Evolutionary conservation across 2,888 invertebrate species (phyloP).

Genomic region (Chymomyza procnemis): DNA sequence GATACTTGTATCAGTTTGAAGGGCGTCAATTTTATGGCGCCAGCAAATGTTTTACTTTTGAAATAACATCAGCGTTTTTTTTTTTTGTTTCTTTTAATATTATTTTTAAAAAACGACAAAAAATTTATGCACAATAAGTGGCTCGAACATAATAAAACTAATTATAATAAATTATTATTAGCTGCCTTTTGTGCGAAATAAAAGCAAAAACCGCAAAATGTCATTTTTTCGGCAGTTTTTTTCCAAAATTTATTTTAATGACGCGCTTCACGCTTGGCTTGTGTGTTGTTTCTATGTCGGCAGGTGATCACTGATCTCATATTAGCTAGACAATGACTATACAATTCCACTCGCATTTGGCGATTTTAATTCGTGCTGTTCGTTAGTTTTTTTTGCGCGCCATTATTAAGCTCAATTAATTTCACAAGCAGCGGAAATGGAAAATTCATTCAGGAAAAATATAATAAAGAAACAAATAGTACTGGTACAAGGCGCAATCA

Average conservation of each 20-base stretch:
- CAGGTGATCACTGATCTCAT: conserved; percentile 43
- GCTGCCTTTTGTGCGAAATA: not conserved
- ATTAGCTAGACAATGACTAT: conserved; percentile 39
- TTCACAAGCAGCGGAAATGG: conserved; percentile 67
- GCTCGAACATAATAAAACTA: not conserved
- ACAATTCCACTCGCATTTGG: conserved; percentile 27
- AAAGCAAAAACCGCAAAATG: not conserved
- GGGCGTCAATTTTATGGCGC: conserved; percentile 10
- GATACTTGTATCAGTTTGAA: conserved; percentile 8
- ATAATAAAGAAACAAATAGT: not conserved
- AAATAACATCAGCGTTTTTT: not conserved
- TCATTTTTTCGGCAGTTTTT: conserved; percentile 20
- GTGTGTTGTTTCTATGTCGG: conserved; percentile 7
- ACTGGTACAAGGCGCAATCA: conserved; percentile 29
- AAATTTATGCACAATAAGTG: not conserved
- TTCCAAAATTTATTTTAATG: not conserved
- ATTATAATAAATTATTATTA: conserved; percentile 6
- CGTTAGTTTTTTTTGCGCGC: conserved; percentile 2
- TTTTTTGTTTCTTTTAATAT: not conserved
- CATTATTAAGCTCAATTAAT: conserved; percentile 66
- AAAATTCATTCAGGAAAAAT: conserved; percentile 28
- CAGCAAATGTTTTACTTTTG: not conserved
- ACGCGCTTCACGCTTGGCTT: conserved; percentile 35
- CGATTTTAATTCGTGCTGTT: conserved; percentile 2
- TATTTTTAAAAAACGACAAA: conserved; percentile 1